Conservation (phyloP, 2,888 invertebrate species). For the Galeopsomyia nigrocyanea region DNA sequence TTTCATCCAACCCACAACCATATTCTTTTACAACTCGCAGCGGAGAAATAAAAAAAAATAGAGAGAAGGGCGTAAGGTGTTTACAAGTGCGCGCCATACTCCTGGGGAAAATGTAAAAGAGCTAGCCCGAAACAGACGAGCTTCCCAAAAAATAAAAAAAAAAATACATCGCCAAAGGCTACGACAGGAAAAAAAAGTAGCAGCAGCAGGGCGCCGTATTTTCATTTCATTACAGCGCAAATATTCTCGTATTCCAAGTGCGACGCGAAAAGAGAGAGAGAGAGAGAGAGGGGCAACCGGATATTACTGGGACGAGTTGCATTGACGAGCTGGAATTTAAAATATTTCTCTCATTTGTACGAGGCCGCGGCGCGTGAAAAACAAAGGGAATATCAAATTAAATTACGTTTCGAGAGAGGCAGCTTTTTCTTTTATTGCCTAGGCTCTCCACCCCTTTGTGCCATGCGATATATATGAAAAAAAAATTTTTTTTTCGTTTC, state of each 20-base stretch:
- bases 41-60: too few species aligned
- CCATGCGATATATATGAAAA: too few species aligned
- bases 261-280: not conserved
- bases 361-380: constrained; percentile 37
- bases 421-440: too few species aligned
- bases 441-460: too few species aligned
- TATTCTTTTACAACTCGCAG: too few species aligned
- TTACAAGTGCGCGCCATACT: too few species aligned
- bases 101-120: too few species aligned
- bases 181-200: too few species aligned
- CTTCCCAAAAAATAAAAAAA: too few species aligned
- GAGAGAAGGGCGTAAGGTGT: too few species aligned
- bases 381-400: constrained; percentile 63
- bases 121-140: too few species aligned
- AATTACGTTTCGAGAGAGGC: constrained; percentile 52
- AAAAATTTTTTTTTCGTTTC: constrained; percentile 25
- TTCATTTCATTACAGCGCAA: constrained; percentile 31
- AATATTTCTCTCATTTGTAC: constrained; percentile 56
- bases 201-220: not conserved
- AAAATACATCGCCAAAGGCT: not conserved
- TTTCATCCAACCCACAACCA: too few species aligned
- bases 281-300: not conserved
- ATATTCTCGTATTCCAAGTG: constrained; percentile 21
- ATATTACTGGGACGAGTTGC: constrained; percentile 45
- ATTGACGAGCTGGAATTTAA: constrained; percentile 55